Evolutionary conservation across 2,113 vertebrate species (phyloP), one percentile per base, ranked within the genome.

Genomic region (Triplophysa siluroides): DNA sequence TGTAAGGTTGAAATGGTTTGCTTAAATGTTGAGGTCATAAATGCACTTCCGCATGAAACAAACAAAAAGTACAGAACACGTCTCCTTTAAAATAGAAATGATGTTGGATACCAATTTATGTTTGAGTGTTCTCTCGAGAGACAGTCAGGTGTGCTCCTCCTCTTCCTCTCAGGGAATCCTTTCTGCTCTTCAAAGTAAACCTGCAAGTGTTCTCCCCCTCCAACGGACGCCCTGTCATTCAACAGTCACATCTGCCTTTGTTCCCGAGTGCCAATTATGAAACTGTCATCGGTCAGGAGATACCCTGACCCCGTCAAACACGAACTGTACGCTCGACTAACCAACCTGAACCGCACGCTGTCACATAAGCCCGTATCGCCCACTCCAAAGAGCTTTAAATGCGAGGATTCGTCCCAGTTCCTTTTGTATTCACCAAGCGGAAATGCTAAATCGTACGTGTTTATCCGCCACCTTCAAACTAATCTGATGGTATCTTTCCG

Each of bases 191-290:
- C 69, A 73, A 56, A 56, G 61, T 73, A 58, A 73, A 80, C 69
- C 61, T 24, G 21, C n/a, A 79, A 24, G 10, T 43, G 23, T 74
- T 21, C 78, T 54, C 58, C 33, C 8, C 29, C 58, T 60, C 69
- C 50, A 16, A 54, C 69, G 65, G 60, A 38, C 14, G 21, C 10
- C 10, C 29, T 24, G 60, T n/a, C 61, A 54, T 26, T 65, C 61
- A 24, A 10, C 21, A 3, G 16, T 72, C 47, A 12, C 47, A 69
- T 26, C 45, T 4, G 47, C 58, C 45, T 64, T 75, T 80, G 61
- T 80, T 80, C 21, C 61, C 41, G 33, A 54, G 26, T 41, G 38
- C 78, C 78, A 73, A 65, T 73, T 58, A 80, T 80, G 61, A 63
- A 65, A 65, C 66, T 79, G 26, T 72, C 69, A 54, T 64, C 33